Evolutionary conservation across 30 jellyfish, hydroid and myxozoan species (phyloP), one percentile per base, ranked within the genome.

Genomic region (Sanderia malayensis): DNA sequence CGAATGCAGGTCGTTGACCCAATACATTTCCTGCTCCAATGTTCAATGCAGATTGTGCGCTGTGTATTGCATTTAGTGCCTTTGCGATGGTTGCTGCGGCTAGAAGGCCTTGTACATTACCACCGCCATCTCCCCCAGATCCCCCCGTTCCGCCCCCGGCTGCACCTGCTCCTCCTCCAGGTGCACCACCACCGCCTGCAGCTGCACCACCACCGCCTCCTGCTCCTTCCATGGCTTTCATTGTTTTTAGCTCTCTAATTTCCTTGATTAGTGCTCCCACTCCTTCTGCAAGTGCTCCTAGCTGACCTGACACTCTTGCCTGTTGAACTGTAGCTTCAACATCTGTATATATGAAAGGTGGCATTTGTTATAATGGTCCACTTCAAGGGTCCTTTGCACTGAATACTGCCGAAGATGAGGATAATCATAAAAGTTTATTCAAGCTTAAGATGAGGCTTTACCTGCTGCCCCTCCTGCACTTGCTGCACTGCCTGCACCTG

Each of bases 261-360:
- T 90, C 98, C 61, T 90, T 90, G 63, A 90, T 83, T 4, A 90
- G 87, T 22, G 83, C 75, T 33, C 96, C 98, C 18, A 90, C 85
- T 28, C 98, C 98, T 62, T 90, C 98, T 18, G 94, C 95, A 4
- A 90, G 61, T 7, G 96, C 98, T 2, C 96, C 87, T 10, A 90
- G 87, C 31, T 90, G 98, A 29, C 98, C 98, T 2, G 98, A 80
- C 0, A 88, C 87, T 55, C 87, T 67, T 46, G 95, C 95, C 41
- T 85, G 87, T 32, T 85, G 88, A 18, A 82, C 95, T 23, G 71
- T 59, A 10, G 80, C 88, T 82, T 61, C 46, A 23, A 88, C 89
- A 31, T 76, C 90, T 4, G 84, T n/a, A n/a, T n/a, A n/a, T n/a
- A n/a, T n/a, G n/a, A n/a, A n/a, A n/a, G n/a, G n/a, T n/a, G n/a